A percentile compares a stretch with the other conserved stretches of the same genome.
Evolutionary conservation across 2,797 vertebrate species (phyloP).

Genomic region (Xiphorhynchus erythropygius): DNA sequence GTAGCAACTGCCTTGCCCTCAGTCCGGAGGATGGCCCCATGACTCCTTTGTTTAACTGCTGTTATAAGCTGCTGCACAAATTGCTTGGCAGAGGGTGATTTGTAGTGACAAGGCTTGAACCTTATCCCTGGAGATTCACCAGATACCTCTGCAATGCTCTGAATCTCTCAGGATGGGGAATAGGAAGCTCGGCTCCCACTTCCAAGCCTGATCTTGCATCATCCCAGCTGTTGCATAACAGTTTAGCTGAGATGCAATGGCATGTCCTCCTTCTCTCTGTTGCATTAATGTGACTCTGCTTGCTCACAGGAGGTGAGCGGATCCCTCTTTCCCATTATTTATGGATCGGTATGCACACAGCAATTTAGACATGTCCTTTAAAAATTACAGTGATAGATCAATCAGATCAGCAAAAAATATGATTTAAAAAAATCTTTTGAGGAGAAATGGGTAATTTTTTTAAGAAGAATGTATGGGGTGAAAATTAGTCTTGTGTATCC

Average conservation of each 20-base stretch:
- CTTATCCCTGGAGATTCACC: conserved; percentile 73
- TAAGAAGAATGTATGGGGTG: not conserved
- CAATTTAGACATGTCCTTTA: not conserved
- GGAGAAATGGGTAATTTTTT: not conserved
- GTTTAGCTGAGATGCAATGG: not conserved
- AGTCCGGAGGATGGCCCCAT: conserved; percentile 48
- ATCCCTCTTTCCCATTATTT: not conserved
- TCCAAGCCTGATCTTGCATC: conserved; percentile 58
- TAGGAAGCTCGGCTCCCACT: conserved; percentile 56
- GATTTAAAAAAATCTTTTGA: not conserved
- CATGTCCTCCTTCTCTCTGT: not conserved
- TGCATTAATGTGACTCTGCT: not conserved
- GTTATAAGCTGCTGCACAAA: conserved; percentile 71
- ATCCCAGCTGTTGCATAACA: conserved; percentile 47
- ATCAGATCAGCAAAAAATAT: not conserved
- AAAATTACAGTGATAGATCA: not conserved
- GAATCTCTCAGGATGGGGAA: conserved; percentile 47
- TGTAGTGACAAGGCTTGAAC: conserved; percentile 76
- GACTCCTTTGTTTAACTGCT: conserved; percentile 75
- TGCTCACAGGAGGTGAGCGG: not conserved
- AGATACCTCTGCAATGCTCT: conserved; percentile 73
- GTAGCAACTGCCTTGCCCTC: conserved; percentile 62
- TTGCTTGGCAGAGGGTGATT: conserved; percentile 75
- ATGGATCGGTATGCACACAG: not conserved
- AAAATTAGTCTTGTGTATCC: not conserved